Base-by-base conservation (phyloP, 2,113 vertebrate genomes). In the Gila orcuttii region DNA sequence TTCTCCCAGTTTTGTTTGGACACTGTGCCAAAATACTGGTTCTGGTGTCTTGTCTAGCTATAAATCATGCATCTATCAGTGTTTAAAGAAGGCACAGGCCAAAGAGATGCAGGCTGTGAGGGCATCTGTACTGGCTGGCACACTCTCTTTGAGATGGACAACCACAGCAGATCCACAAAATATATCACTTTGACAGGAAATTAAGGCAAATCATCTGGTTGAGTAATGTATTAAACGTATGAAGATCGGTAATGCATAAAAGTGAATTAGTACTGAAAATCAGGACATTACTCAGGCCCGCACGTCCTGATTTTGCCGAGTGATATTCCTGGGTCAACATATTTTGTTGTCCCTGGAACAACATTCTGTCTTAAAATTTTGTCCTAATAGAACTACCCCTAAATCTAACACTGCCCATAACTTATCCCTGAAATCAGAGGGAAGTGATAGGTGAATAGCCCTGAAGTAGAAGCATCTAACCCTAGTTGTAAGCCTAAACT, bases 41-140 rank as follows among this genome's bases (percentile, higher is more conserved):
- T 86, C 88, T 75, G 47, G 80, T 77, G 55, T 83, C 83, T 84
- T 76, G 62, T 71, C 60, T 90, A 60, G 45, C 57, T 39, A 87
- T 90, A 60, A 85, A 89, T 91, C 90, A 87, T 83, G 78, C 31
- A 42, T 59, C 78, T 88, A 82, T 88, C 68, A 76, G 71, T 85
- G 73, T 86, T 78, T 85, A 88, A 83, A 71, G 74, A 68, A 83
- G 87, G 81, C 77, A 74, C 36, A 0, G 64, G 86, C 79, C 79
- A 75, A 79, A 82, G 75, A 87, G 50, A 71, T 50, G 74, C 86
- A 85, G 85, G 79, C 85, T 89, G 84, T 52, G 82, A 79, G 84
- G 84, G 86, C 84, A 87, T 84, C 86, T 87, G 71, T 62, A 71
- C 89, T 68, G 82, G 88, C 83, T 87, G 87, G 86, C 85, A 81